phyloP scores from a whole-genome alignment of 92 coral and sea anemone genomes.

The Plumapathes pennacea region DNA sequence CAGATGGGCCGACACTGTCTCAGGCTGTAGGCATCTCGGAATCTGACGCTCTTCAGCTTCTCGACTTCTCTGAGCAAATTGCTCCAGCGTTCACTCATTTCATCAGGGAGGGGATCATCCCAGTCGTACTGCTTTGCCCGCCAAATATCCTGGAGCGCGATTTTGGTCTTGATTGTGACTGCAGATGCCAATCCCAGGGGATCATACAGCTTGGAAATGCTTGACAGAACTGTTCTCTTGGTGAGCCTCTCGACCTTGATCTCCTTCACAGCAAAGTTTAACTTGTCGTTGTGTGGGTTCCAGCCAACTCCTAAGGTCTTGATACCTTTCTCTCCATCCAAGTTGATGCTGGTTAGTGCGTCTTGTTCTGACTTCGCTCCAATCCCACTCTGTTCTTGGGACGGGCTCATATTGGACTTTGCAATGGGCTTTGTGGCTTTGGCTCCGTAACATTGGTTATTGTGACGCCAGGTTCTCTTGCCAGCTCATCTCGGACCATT shows the following conservation, averaged over 20 bases:
- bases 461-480: too few species aligned
- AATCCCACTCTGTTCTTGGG: too few species aligned
- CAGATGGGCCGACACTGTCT: conserved; percentile 19
- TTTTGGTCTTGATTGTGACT: conserved; percentile 41
- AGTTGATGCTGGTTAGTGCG: not conserved
- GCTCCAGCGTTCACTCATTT: conserved; percentile 14
- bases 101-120: conserved; percentile 48
- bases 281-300: conserved; percentile 26
- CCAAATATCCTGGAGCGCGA: conserved; percentile 50
- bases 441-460: too few species aligned
- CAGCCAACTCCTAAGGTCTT: conserved; percentile 12
- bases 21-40: conserved; percentile 47
- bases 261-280: conserved; percentile 27
- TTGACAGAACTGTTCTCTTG: conserved; percentile 47
- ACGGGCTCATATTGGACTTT: too few species aligned
- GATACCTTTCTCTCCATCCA: conserved; percentile 24
- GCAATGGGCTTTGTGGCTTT: too few species aligned
- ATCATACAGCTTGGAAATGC: conserved; percentile 36
- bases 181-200: conserved; percentile 52
- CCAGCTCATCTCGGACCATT: too few species aligned
- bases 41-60: conserved; percentile 20
- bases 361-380: conserved; percentile 21
- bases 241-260: conserved; percentile 17
- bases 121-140: conserved; percentile 38
- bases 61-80: conserved; percentile 34